phyloP scores from a whole-genome alignment of 1,140 invertebrate species.

The Neodiprion virginianus region DNA sequence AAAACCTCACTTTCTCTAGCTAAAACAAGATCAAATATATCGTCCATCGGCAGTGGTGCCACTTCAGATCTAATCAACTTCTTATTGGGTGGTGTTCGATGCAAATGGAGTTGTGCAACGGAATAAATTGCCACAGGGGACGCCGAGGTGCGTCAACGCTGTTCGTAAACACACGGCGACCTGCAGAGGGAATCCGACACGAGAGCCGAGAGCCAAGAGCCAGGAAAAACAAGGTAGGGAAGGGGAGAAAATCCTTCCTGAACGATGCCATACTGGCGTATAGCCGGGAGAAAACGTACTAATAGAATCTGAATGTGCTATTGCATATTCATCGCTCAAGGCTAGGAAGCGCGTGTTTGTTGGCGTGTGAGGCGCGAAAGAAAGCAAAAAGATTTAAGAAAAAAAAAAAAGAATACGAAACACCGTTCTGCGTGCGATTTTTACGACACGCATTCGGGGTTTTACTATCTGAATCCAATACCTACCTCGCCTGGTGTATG shows the following conservation, averaged over 20 bases:
- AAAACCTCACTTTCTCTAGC: no score
- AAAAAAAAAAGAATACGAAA: no score
- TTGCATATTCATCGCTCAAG: background rate
- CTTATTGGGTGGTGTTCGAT: constrained; percentile 1
- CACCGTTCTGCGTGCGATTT: no score
- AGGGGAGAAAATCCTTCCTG: background rate
- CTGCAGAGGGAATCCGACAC: background rate
- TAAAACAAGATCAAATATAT: no score
- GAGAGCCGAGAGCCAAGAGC: background rate
- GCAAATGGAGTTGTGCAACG: background rate
- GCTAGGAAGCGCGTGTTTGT: no score
- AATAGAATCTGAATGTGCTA: background rate
- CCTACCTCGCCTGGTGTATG: no score
- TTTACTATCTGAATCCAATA: no score
- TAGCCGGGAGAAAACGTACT: background rate
- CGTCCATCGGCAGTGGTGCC: background rate
- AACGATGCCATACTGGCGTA: background rate
- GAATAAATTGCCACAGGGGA: background rate
- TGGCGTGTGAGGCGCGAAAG: no score
- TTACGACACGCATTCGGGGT: no score
- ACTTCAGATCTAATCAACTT: background rate
- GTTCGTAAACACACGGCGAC: background rate
- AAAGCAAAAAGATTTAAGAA: no score
- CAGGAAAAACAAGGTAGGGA: background rate
- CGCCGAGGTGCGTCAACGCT: background rate